phyloP scores from a whole-genome alignment of 1,140 invertebrate genomes.

The Bacillus rossius region DNA sequence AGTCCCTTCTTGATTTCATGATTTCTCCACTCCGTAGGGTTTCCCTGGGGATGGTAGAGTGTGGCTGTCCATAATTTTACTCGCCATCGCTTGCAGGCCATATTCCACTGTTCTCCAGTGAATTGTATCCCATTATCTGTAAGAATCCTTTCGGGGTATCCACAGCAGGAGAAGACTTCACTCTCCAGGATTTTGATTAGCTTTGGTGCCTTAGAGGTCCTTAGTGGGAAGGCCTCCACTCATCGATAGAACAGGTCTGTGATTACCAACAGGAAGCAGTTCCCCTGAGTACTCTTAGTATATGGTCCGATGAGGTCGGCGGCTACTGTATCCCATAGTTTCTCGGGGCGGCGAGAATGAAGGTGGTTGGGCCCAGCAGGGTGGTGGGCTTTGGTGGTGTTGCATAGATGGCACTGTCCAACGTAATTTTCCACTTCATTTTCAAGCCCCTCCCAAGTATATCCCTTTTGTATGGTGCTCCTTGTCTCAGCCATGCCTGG shows the following conservation, averaged over 20 bases:
- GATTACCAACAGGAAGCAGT: conserved; percentile 18
- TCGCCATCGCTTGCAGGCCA: conserved; percentile 12
- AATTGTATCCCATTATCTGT: conserved; percentile 30
- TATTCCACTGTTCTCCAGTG: conserved; percentile 8
- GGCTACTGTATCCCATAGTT: conserved; percentile 18
- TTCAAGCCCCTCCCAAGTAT: conserved; percentile 12
- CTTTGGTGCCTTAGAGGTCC: conserved; percentile 5
- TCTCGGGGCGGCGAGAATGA: not conserved
- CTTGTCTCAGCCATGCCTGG: conserved; percentile 22
- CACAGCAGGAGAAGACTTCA: conserved; percentile 29
- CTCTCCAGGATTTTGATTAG: conserved; percentile 19
- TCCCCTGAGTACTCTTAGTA: conserved; percentile 13
- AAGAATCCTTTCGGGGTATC: conserved; percentile 22
- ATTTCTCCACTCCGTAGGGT: conserved; percentile 29
- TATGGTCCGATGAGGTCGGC: conserved; percentile 25
- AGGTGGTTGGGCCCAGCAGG: not conserved
- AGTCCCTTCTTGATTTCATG: conserved; percentile 27
- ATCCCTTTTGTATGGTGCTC: conserved; percentile 12
- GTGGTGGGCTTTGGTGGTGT: conserved; percentile 13
- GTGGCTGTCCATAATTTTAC: conserved; percentile 21
- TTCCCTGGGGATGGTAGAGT: conserved; percentile 29
- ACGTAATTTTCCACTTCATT: too few relatives aligned
- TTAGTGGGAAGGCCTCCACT: conserved; percentile 24
- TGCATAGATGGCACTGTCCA: conserved; percentile 12
- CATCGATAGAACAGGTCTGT: conserved; percentile 25